phyloP scores from a whole-genome alignment of 2,797 vertebrate genomes.

The Hafferia zeledoni region DNA sequence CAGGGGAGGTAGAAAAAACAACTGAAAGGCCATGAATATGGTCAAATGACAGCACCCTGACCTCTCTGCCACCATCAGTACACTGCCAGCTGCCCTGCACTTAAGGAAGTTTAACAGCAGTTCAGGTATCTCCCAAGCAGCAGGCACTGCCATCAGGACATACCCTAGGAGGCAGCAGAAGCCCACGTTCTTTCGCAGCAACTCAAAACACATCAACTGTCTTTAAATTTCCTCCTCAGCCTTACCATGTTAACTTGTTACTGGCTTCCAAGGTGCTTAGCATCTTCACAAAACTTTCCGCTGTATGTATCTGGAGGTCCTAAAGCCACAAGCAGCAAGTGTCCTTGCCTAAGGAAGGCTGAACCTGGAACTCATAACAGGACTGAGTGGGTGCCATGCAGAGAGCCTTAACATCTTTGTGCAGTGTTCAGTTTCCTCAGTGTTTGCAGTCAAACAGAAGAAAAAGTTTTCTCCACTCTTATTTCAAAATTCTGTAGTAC shows the following conservation, averaged over 20 bases:
- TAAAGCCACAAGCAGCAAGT: not conserved
- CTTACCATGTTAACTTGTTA: not conserved
- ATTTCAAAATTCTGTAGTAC: not conserved
- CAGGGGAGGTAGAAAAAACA: not conserved
- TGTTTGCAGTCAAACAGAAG: not conserved
- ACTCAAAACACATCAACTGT: rapidly evolving
- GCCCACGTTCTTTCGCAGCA: not conserved
- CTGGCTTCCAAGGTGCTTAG: not conserved
- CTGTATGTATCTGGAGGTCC: rapidly evolving
- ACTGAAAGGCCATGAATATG: not conserved
- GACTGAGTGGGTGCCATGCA: not conserved
- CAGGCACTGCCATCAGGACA: not conserved
- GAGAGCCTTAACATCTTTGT: not conserved
- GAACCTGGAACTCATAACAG: not conserved
- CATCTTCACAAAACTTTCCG: not conserved
- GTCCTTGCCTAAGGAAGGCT: not conserved
- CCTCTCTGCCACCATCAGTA: rapidly evolving
- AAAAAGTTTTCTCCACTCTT: not conserved
- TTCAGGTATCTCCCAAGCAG: not conserved
- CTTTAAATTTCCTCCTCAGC: not conserved
- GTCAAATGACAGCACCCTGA: not conserved
- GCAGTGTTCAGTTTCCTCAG: not conserved
- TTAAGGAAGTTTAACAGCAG: not conserved
- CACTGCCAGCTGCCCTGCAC: not conserved
- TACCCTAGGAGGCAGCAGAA: slow-evolving; percentile 65